A percentile compares a stretch with the other conserved stretches of the same genome.
Conservation (phyloP, 2,113 vertebrate genomes). For the Heteronetta atricapilla region DNA sequence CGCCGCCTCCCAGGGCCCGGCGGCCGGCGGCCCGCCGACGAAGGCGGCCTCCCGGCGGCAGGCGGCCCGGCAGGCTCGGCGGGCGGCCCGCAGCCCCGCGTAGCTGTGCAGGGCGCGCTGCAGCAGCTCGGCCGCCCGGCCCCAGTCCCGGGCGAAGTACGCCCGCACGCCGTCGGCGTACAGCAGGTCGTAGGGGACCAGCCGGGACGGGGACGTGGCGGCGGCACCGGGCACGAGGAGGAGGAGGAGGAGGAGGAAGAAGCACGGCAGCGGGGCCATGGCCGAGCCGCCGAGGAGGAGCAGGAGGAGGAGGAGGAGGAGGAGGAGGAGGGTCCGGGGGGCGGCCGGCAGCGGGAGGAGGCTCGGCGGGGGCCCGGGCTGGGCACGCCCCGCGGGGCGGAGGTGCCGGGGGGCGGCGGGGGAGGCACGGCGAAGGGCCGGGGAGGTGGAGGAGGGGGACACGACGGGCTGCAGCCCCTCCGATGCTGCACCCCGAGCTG, state of each 20-base stretch:
- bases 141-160: constrained; percentile 87
- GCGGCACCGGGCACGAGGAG: not conserved
- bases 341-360: not conserved
- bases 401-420: no score
- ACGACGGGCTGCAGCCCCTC: no score
- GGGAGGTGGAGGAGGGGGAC: no score
- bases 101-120: constrained; percentile 84
- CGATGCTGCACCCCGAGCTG: not conserved
- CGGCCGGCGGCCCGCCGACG: not conserved
- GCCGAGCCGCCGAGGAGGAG: not conserved
- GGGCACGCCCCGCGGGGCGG: not conserved
- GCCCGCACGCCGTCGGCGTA: constrained; percentile 89
- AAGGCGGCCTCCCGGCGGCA: constrained; percentile 20
- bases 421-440: not conserved
- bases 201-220: not conserved
- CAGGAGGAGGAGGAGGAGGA: not conserved
- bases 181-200: constrained; percentile 82
- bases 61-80: constrained; percentile 31
- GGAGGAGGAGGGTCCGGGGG: not conserved
- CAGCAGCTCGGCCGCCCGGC: constrained; percentile 83
- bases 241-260: not conserved
- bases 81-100: constrained; percentile 72
- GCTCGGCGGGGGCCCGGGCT: no score
- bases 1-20: constrained; percentile 79
- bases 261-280: not conserved